Evolutionary conservation across 1,140 invertebrate species (phyloP), one percentile per base, ranked within the genome.

Genomic region (Pomphorhynchus laevis): DNA sequence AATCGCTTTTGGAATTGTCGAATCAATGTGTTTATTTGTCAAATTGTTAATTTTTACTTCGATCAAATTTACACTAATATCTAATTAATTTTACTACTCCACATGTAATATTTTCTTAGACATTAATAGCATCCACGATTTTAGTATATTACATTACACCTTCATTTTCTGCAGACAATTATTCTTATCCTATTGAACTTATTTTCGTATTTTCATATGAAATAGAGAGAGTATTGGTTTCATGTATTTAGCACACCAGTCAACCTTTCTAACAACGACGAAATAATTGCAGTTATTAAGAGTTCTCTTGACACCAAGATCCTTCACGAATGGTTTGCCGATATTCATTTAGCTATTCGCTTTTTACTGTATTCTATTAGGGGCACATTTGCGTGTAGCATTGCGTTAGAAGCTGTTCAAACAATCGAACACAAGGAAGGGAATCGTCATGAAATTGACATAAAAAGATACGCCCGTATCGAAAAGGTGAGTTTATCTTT

Each of bases 241-340:
- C 14, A 2, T n/a, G n/a, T n/a, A n/a, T n/a, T n/a, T 34, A 77
- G 75, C 47, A 57, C 70, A 4, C 62, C 70, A 21, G 63, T 95
- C 44, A 76, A 93, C 59, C 53, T 68, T 14, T 74, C 67, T 47
- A 70, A 89, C 51, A 67, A 65, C 48, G 63, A 66, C 2, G 72
- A 86, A 51, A 62, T 93, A 46, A 63, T 71, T 44, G 70, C 80
- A 52, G 77, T 66, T 38, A 65, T 77, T 33, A 70, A 73, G 50
- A 74, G 77, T n/a, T 95, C 84, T 55, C 67, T 95, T 34, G 80
- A 79, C 32, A 98, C 89, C 1, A 95, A 95, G 59, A 84, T 95
- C 51, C 70, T 93, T 50, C 70, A 72, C 20, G 72, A 73, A 49
- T 91, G 82, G 77, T 57, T 44, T 43, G 47, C 44, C 24, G 16